Evolutionary conservation across 2,113 vertebrate genomes (phyloP).

Genomic region (Haemorhous mexicanus): DNA sequence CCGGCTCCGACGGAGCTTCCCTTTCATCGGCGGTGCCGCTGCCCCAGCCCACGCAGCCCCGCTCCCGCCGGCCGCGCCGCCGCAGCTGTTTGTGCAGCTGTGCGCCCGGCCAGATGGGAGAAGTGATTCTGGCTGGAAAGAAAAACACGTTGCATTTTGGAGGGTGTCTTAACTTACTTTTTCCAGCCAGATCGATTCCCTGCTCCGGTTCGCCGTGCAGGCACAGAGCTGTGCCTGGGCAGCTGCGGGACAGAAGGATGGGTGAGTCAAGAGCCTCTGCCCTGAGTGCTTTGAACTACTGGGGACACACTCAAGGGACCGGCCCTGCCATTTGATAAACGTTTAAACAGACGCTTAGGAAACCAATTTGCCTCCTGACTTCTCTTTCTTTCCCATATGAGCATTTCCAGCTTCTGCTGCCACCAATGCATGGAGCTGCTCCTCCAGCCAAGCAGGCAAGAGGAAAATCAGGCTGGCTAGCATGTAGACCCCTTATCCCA

Average conservation of each 20-base stretch:
- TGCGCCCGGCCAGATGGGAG: not conserved
- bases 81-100: slow-evolving; percentile 31
- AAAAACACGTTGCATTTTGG: not conserved
- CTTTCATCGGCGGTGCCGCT: not conserved
- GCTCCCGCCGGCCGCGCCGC: rapidly evolving
- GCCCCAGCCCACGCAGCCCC: not conserved
- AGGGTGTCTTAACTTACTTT: not conserved
- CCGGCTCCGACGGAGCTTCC: too few relatives aligned
- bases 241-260: not conserved
- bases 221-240: not conserved
- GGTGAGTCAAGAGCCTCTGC: not conserved
- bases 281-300: not conserved
- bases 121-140: slow-evolving; percentile 23
- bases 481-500: rapidly evolving
- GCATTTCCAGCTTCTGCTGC: not conserved
- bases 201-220: rapidly evolving
- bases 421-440: not conserved
- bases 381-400: not conserved
- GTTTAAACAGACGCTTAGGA: not conserved
- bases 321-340: not conserved
- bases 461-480: not conserved
- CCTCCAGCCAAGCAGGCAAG: not conserved
- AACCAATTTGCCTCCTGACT: not conserved
- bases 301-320: not conserved
- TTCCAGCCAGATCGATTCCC: not conserved